A percentile compares a stretch with the other conserved stretches of the same genome.
Conservation (phyloP, 2,888 invertebrate genomes). For the Petrolisthes cinctipes region DNA sequence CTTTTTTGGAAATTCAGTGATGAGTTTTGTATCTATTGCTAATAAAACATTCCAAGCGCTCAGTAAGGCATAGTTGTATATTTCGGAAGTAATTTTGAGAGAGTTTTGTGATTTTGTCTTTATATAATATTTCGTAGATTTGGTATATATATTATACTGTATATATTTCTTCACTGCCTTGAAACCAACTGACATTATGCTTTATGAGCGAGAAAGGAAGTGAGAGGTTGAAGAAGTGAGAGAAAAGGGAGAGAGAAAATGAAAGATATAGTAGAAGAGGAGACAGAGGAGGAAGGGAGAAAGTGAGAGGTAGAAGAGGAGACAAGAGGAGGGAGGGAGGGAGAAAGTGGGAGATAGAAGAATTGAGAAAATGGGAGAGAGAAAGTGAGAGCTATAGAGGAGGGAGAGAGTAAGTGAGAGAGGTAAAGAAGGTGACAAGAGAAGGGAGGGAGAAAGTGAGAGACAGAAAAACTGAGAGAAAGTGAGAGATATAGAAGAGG, state of each 20-base stretch:
- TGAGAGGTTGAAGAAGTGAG: neutral
- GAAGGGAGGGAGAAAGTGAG: neutral
- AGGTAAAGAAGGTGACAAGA: neutral
- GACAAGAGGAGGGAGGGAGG: neutral
- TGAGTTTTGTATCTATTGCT: too few relatives aligned
- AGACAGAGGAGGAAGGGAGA: neutral
- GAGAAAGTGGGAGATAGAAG: neutral
- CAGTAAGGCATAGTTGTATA: too few relatives aligned
- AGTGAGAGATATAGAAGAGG: neutral
- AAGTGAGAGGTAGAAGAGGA: neutral
- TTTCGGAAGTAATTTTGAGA: too few relatives aligned
- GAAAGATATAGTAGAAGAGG: too few relatives aligned
- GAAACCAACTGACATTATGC: too few relatives aligned
- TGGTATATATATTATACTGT: too few relatives aligned
- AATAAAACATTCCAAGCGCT: too few relatives aligned
- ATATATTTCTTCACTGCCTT: too few relatives aligned
- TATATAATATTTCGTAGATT: too few relatives aligned
- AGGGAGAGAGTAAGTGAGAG: neutral
- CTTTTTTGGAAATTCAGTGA: too few relatives aligned
- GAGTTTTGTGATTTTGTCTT: too few relatives aligned
- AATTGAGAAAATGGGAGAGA: too few relatives aligned
- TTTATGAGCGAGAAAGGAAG: neutral
- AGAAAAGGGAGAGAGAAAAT: neutral
- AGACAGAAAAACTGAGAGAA: neutral
- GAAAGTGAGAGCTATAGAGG: neutral